Evolutionary conservation across 2,113 vertebrate species (phyloP).

Genomic region (Speoplatyrhinus poulsoni): DNA sequence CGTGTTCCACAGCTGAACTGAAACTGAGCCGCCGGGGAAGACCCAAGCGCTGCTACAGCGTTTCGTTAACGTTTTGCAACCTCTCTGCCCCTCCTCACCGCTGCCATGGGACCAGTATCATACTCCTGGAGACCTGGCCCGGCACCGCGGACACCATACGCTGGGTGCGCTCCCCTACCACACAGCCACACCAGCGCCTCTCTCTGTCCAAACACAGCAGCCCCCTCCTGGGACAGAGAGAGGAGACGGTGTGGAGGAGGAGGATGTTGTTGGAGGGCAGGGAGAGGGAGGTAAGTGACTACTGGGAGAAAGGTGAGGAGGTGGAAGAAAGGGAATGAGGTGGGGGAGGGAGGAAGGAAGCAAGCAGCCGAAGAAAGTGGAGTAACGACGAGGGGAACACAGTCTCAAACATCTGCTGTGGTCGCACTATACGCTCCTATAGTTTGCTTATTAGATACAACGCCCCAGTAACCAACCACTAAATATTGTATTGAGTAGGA

Average conservation of each 20-base stretch:
- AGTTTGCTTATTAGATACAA: background rate
- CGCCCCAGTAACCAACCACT: too few relatives aligned
- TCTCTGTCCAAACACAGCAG: slow-evolving; percentile 39
- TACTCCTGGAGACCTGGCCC: background rate
- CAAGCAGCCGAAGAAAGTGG: background rate
- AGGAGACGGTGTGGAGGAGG: background rate
- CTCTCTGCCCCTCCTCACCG: slow-evolving; percentile 6
- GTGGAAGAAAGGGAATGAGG: background rate
- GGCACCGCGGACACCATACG: background rate
- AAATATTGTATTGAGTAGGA: background rate
- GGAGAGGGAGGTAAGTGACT: background rate
- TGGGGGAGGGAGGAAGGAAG: slow-evolving; percentile 3
- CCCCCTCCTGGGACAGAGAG: background rate
- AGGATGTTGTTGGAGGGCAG: background rate
- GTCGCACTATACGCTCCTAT: too few relatives aligned
- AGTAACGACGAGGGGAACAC: background rate
- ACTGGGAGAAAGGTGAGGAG: slow-evolving; percentile 10
- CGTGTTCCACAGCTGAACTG: slow-evolving; percentile 22
- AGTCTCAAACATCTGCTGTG: too few relatives aligned
- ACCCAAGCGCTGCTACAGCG: background rate
- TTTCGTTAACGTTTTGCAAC: slow-evolving; percentile 34
- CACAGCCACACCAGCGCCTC: slow-evolving; percentile 25
- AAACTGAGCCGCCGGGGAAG: slow-evolving; percentile 17
- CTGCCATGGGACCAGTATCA: background rate
- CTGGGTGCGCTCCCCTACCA: slow-evolving; percentile 8